Evolutionary conservation across 2,113 vertebrate species (phyloP).

Genomic region (Suricata suricatta): DNA sequence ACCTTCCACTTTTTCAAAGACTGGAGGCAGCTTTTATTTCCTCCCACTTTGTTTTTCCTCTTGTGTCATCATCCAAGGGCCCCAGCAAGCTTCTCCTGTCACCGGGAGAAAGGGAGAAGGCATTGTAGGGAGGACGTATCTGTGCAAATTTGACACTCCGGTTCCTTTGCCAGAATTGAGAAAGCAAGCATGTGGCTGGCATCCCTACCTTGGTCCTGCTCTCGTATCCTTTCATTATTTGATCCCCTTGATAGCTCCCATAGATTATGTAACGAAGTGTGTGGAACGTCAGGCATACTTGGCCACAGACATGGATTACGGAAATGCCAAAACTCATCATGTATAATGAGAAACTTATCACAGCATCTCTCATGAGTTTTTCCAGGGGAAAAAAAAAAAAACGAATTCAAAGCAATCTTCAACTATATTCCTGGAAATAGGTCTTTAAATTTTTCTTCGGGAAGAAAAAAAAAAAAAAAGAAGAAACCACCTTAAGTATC

Average conservation of each 20-base stretch:
- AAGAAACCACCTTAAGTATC: not conserved
- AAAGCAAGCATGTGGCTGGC: not conserved
- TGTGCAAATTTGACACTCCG: not conserved
- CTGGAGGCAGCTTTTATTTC: not conserved
- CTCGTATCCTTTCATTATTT: not conserved
- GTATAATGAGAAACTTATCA: not conserved
- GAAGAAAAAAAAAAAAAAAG: not conserved
- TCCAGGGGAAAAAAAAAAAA: not conserved
- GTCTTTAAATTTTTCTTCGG: not conserved
- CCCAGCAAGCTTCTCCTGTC: not conserved
- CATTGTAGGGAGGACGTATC: not conserved
- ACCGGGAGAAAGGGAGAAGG: not conserved
- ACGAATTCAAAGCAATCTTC: constrained; percentile 14
- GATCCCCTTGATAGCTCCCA: not conserved
- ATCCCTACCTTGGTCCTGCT: not conserved
- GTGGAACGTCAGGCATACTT: not conserved
- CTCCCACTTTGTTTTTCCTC: not conserved
- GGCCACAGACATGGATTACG: not conserved
- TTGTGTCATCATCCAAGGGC: not conserved
- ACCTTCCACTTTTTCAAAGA: not conserved
- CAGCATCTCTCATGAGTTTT: not conserved
- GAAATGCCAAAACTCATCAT: constrained; percentile 35
- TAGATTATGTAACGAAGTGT: not conserved
- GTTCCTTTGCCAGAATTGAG: not conserved
- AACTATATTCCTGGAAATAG: not conserved